Base-by-base conservation (phyloP, 92 coral and sea anemone genomes). In the Palythoa caribaeorum region DNA sequence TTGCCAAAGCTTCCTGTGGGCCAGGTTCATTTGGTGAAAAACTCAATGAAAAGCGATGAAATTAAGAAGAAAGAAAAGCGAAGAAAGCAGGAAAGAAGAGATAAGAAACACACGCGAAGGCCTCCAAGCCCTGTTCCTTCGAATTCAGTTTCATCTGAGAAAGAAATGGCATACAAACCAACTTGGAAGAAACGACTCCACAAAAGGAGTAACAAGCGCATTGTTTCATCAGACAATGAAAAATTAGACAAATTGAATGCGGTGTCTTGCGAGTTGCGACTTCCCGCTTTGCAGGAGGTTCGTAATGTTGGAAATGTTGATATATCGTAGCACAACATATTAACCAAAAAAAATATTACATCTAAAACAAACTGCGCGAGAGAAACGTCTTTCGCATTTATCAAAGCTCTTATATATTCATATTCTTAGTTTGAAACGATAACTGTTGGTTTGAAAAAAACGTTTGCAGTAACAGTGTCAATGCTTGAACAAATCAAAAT, bases 111-210 rank as follows among this genome's bases (percentile, higher is more conserved):
- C 35, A 44, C 75, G 3, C 86, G 48, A 51, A 71, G 86, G 5
- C 86, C 63, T 2, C 76, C 86, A 28, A 81, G 86, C 38, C 86
- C 86, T 47, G 44, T 81, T 17, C 86, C 76, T 28, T 21, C 76
- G 1, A 66, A 47, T 19, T 81, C 86, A 12, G 66, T 81, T 36
- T 66, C 86, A 21, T 35, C 86, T 40, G 76, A 81, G 21, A 81
- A 81, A 20, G 86, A 81, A 28, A 6, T 48, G 3, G 76, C 10
- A 4, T 81, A 66, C 21, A 40, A 68, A 21, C 57, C 86, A 21
- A 81, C 75, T 21, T 81, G 86, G 86, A 81, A 81, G 19, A 81
- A 81, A 81, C 50, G 86, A 66, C 86, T 81, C 12, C 86, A 81
- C 76, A 81, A 81, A 81, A 81, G 86, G 48, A 65, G 59, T 20